Conservation (phyloP, 2,113 vertebrate species). For the Rhinichthys klamathensis region DNA sequence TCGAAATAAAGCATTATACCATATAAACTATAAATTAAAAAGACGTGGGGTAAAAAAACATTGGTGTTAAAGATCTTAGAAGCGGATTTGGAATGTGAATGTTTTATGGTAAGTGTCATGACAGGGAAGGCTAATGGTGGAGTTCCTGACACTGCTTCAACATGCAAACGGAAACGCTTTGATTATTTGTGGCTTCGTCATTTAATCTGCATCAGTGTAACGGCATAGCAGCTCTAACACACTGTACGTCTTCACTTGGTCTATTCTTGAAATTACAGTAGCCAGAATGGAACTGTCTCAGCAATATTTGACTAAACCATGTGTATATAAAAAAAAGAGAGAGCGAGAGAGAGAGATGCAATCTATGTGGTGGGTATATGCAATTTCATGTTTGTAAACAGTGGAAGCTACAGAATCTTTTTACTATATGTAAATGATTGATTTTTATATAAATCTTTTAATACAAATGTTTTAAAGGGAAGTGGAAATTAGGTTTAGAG, state of each 20-base stretch:
- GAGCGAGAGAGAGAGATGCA: conserved; percentile 68
- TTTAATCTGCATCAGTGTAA: conserved; percentile 68
- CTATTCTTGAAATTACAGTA: conserved; percentile 66
- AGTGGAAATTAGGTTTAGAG: conserved; percentile 74
- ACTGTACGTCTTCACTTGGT: conserved; percentile 63
- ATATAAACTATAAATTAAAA: conserved; percentile 76
- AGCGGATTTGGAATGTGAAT: conserved; percentile 87
- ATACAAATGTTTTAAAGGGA: conserved; percentile 75
- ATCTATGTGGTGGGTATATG: conserved; percentile 78
- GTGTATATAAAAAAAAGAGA: conserved; percentile 57
- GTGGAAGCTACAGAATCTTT: conserved; percentile 76
- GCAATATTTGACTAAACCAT: conserved; percentile 76
- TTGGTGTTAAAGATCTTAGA: conserved; percentile 34
- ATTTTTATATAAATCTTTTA: conserved; percentile 87
- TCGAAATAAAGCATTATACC: too few species aligned
- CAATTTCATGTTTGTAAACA: conserved; percentile 83
- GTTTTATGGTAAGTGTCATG: conserved; percentile 91
- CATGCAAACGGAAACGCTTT: conserved; percentile 32
- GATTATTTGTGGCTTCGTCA: conserved; percentile 68
- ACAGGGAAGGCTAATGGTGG: conserved; percentile 95
- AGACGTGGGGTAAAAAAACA: conserved; percentile 18
- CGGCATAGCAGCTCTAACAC: conserved; percentile 64
- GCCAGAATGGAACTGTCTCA: conserved; percentile 74
- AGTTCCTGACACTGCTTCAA: conserved; percentile 75
- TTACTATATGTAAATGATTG: conserved; percentile 84